phyloP scores from a whole-genome alignment of 2,113 vertebrate species.

The Azemiops feae region DNA sequence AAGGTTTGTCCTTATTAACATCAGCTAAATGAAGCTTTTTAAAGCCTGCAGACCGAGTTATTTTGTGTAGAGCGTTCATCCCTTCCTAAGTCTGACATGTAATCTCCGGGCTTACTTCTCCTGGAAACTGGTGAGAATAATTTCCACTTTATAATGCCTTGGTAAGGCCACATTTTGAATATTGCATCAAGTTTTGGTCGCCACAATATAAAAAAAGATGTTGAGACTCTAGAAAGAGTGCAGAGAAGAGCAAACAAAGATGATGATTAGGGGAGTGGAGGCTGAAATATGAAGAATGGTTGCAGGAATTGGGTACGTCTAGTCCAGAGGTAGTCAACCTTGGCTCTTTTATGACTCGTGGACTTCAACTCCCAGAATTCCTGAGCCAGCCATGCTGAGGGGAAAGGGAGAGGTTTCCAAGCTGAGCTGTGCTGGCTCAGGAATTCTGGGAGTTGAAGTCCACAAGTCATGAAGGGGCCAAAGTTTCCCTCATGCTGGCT shows the following conservation, averaged over 20 bases:
- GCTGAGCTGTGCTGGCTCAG: no score
- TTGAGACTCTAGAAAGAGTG: neutral
- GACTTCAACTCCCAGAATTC: no score
- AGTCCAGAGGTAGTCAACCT: no score
- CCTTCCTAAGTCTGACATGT: neutral
- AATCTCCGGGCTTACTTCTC: neutral
- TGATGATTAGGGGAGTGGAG: neutral
- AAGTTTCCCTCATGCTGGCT: no score
- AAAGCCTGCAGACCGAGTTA: slow-evolving; percentile 13
- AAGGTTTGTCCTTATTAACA: slow-evolving; percentile 20
- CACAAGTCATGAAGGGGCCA: no score
- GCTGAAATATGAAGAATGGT: no score
- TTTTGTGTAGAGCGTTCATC: neutral
- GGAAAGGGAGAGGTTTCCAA: no score
- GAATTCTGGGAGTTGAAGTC: no score
- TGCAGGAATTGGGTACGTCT: no score
- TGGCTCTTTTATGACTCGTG: no score
- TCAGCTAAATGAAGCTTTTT: slow-evolving; percentile 27
- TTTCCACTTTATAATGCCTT: neutral
- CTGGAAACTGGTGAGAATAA: neutral
- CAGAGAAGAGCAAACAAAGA: neutral
- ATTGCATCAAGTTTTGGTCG: neutral
- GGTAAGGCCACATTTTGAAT: neutral
- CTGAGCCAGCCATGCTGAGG: no score
- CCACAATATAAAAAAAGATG: neutral